These are phyloP conservation scores for Thamnophis sirtalis DNA, from an alignment of 2,113 vertebrate species.

Conservation along the genomic window DNA sequence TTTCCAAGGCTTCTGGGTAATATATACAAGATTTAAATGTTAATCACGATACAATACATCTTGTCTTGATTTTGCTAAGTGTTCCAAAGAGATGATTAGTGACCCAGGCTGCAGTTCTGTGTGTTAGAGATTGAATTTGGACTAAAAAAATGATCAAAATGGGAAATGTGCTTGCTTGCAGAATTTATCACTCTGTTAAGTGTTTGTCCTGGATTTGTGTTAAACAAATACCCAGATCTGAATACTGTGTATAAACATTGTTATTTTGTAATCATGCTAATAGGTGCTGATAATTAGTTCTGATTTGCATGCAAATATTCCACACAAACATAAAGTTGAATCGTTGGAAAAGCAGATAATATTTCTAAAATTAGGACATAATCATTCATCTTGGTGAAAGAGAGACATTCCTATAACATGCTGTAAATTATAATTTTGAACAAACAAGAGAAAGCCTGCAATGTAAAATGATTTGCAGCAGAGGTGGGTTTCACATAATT, in stretches of 20 bases:
- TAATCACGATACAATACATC: background rate
- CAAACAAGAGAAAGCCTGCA: background rate
- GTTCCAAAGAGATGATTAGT: background rate
- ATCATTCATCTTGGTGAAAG: conserved; percentile 22
- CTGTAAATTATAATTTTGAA: background rate
- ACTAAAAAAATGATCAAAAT: background rate
- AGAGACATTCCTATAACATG: background rate
- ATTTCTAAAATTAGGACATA: conserved; percentile 19
- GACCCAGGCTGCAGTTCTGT: background rate
- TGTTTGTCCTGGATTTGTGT: conserved; percentile 1
- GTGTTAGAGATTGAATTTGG: background rate
- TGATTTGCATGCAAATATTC: conserved; percentile 17
- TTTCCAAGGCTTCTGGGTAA: background rate
- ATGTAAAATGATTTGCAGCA: background rate
- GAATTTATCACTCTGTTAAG: conserved; percentile 15
- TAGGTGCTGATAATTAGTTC: conserved; percentile 33
- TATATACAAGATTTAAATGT: background rate
- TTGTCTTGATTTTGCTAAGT: background rate
- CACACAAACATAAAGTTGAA: conserved; percentile 8
- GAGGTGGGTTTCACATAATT: too few relatives aligned
- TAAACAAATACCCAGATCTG: conserved; percentile 28
- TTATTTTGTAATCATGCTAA: conserved; percentile 41
- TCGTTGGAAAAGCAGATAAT: background rate
- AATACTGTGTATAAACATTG: conserved; percentile 30
- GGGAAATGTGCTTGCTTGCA: background rate